Evolutionary conservation across 2,797 vertebrate species (phyloP), one percentile per base, ranked within the genome.

Genomic region (Eospalax fontanierii): DNA sequence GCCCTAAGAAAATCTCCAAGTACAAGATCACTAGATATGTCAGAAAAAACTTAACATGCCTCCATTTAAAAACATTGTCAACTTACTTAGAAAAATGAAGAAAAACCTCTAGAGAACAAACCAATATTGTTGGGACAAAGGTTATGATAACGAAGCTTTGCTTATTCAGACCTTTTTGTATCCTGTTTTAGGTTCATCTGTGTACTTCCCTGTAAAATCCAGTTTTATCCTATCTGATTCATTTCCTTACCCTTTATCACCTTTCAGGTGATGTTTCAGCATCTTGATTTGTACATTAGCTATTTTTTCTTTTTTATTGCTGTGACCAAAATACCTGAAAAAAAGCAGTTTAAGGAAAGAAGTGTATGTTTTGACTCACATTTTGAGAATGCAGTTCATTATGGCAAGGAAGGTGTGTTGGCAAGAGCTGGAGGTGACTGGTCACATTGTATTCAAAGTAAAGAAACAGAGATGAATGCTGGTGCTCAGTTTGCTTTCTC

Each of bases 41-140:
- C 93, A 79, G 46, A 63, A 88, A 81, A 83, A 96, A 71, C 57
- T 74, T 28, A 68, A 74, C 63, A 83, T 4, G 30, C 24, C 8
- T 63, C 6, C 59, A 68, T 59, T 91, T 89, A 91, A 94, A 85
- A 70, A 21, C 9, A 1, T 87, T 92, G 63, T 57, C 21, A 61
- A 74, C 30, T 75, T 87, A 90, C 11, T 70, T 80, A 90, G 87
- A 91, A 90, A 96, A 90, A 84, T 30, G 81, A 86, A 93, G 28
- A 19, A 76, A 50, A 94, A 46, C 87, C 26, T n/a, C 61, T 33
- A 89, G 81, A 91, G 40, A 80, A 11, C 28, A 46, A 95, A 95
- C 46, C 46, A 83, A 61, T 74, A 11, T 89, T n/a, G 7, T 71
- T 91, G 24, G n/a, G 40, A 91, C 10, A 63, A 33, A 95, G 38